phyloP scores from a whole-genome alignment of 1,140 invertebrate genomes.

The Habropoda laboriosa region DNA sequence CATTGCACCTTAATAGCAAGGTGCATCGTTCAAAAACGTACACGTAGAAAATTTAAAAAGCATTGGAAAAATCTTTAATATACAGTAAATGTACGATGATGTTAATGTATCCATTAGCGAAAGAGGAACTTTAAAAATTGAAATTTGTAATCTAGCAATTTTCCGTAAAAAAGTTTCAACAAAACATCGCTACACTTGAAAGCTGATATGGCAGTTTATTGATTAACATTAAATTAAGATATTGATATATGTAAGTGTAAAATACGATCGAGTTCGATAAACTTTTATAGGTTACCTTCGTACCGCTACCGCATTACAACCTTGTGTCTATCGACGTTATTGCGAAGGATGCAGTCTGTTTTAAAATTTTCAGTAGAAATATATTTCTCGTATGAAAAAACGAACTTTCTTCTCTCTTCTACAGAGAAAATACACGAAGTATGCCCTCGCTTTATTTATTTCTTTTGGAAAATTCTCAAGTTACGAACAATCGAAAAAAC shows the following conservation, averaged over 20 bases:
- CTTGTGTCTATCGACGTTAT: neutral
- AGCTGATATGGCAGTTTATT: slow-evolving; percentile 40
- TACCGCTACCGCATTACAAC: neutral
- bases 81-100: neutral
- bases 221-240: slow-evolving; percentile 13
- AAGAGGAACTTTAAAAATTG: slow-evolving; percentile 17
- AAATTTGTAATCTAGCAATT: neutral
- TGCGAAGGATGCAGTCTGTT: neutral
- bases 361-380: neutral
- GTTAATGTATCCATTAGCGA: neutral
- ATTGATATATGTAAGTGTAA: neutral
- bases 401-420: neutral
- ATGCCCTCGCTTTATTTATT: slow-evolving; percentile 34
- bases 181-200: neutral
- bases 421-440: slow-evolving; percentile 2
- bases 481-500: neutral
- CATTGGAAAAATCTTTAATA: slow-evolving; percentile 2
- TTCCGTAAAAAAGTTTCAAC: neutral
- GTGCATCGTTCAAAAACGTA: neutral
- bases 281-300: neutral
- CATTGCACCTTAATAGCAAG: neutral
- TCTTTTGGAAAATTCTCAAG: neutral
- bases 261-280: neutral
- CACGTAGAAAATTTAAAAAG: slow-evolving; percentile 5
- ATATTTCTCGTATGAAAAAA: neutral